These are phyloP conservation scores for Clanis bilineata DNA, from an alignment of 2,888 invertebrate species.

Conservation along the genomic window DNA sequence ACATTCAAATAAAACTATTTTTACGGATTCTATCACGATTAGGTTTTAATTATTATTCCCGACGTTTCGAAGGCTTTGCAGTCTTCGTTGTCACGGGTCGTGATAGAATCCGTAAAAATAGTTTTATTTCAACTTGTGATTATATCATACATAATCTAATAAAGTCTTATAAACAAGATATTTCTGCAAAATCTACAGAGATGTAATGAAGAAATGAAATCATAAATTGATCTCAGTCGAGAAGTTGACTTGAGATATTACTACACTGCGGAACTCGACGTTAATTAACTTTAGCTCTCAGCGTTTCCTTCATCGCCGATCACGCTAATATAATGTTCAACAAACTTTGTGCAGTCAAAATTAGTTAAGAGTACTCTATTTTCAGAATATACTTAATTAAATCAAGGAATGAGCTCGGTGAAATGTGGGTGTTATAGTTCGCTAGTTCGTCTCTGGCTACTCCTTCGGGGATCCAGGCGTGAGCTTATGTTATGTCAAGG, in stretches of 20 bases:
- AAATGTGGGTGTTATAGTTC: too few species aligned
- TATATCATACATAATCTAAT: not conserved
- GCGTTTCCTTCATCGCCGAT: not conserved
- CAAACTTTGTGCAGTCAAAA: not conserved
- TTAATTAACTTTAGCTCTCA: not conserved
- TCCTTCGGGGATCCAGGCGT: too few species aligned
- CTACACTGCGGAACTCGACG: not conserved
- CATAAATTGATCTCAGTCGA: not conserved
- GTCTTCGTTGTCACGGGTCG: too few species aligned
- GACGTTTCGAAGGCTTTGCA: too few species aligned
- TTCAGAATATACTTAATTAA: not conserved
- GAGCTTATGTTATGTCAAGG: too few species aligned
- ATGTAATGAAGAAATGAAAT: not conserved
- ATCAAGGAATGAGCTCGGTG: too few species aligned
- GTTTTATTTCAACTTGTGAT: too few species aligned
- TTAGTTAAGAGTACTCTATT: not conserved
- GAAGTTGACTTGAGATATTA: not conserved
- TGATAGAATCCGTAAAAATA: too few species aligned
- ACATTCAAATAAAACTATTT: too few species aligned
- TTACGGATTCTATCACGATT: too few species aligned
- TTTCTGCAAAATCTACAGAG: not conserved
- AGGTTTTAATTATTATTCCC: too few species aligned
- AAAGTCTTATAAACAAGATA: not conserved
- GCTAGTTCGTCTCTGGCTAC: too few species aligned
- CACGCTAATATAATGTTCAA: not conserved